phyloP scores from a whole-genome alignment of 2,888 invertebrate species.

The Himalopsyche tibetana region DNA sequence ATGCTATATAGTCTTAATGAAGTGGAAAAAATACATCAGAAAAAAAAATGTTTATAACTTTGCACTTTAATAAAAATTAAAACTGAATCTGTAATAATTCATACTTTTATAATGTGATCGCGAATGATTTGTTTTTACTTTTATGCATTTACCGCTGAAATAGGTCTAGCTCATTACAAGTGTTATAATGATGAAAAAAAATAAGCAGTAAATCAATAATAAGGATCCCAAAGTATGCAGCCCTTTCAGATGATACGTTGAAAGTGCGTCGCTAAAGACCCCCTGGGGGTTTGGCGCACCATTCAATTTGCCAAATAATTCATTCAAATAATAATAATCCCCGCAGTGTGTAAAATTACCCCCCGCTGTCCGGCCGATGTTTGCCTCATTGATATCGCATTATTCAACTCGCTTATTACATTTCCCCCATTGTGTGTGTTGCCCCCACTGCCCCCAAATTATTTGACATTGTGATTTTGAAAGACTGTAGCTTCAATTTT shows the following conservation, averaged over 20 bases:
- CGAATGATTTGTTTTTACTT: no score
- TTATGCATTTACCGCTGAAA: no score
- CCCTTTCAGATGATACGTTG: neutral
- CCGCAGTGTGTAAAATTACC: constrained; percentile 51
- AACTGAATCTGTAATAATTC: no score
- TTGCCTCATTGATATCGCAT: constrained; percentile 34
- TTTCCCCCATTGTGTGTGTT: constrained; percentile 1
- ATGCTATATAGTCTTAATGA: no score
- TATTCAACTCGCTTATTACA: constrained; percentile 34
- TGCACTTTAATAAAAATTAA: no score
- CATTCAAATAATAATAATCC: constrained; percentile 54
- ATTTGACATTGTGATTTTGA: constrained; percentile 12
- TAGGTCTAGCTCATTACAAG: no score
- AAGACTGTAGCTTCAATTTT: constrained; percentile 10
- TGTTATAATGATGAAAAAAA: no score
- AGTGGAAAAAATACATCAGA: no score
- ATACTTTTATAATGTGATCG: no score
- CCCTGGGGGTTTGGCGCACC: constrained; percentile 15
- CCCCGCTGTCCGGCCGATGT: constrained; percentile 47
- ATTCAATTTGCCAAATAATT: constrained; percentile 60
- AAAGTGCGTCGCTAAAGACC: constrained; percentile 20
- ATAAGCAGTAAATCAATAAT: no score
- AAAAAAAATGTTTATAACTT: no score
- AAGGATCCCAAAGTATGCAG: neutral
- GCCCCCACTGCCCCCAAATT: neutral